These are phyloP conservation scores for Gephyroberyx darwinii DNA, from an alignment of 2,797 vertebrate species.

Conservation along the genomic window DNA sequence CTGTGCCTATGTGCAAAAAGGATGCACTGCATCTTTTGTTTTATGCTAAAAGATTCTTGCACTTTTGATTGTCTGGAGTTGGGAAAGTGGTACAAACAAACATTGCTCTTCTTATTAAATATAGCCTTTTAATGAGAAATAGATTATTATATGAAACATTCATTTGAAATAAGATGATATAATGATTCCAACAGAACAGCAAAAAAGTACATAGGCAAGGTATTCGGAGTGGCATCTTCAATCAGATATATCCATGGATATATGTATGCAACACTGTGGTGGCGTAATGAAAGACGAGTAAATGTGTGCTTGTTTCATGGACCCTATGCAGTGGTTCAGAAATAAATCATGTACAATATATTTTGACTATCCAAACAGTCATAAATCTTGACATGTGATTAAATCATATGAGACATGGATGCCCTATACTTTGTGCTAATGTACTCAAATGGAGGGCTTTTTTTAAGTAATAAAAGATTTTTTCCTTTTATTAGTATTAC, in stretches of 20 bases:
- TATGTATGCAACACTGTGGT: constrained; percentile 77
- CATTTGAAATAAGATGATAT: constrained; percentile 88
- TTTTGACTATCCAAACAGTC: constrained; percentile 74
- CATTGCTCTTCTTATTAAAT: constrained; percentile 86
- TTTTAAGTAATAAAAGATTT: constrained; percentile 58
- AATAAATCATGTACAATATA: constrained; percentile 69
- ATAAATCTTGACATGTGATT: constrained; percentile 59
- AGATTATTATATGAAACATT: constrained; percentile 90
- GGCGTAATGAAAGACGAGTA: constrained; percentile 70
- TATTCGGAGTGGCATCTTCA: constrained; percentile 81
- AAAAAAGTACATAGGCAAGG: constrained; percentile 84
- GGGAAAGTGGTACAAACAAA: constrained; percentile 76
- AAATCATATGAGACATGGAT: constrained; percentile 67
- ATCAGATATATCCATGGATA: constrained; percentile 78
- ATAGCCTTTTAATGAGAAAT: constrained; percentile 91
- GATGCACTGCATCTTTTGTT: neutral
- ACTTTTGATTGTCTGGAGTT: neutral
- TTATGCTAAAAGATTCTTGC: neutral
- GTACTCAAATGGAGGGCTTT: constrained; percentile 63
- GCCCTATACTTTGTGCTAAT: constrained; percentile 78
- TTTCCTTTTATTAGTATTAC: constrained; percentile 67
- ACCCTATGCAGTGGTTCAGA: constrained; percentile 68
- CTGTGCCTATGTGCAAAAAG: neutral
- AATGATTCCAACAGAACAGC: constrained; percentile 81
- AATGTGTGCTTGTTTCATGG: constrained; percentile 81